Base-by-base conservation (phyloP, 1,140 invertebrate species). In the Drosophila persimilis region DNA sequence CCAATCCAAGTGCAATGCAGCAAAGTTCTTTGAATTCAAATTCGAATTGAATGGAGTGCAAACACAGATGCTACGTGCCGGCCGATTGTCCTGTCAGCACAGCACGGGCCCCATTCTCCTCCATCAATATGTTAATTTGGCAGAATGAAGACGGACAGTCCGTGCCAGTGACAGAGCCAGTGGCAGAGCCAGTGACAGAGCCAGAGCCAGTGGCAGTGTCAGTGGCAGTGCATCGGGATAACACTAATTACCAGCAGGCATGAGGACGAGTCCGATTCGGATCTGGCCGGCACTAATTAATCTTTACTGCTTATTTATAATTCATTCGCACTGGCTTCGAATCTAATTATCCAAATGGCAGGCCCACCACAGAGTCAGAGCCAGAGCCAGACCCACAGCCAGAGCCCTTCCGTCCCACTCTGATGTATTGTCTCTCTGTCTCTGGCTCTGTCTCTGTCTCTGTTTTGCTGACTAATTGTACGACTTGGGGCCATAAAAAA, bases 291-390 rank as follows among this genome's bases (percentile, higher is more conserved):
- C 55, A 75, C 69, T 81, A 78, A 86, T 88, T 88, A 86, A 86
- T 86, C 73, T 78, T 81, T 81, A 78, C 70, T 81, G 74, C 83
- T 86, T 86, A 86, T 86, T 78, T 86, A 86, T 86, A 81, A 81
- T 78, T 75, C 70, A 86, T 80, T 77, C 67, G 75, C 71, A 56
- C 59, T 58, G 77, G 52, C 67, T 69, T 67, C 74, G 65, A 86
- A 80, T 81, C 83, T 77, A 86, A 85, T 85, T 81, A 85, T 71
- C 61, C 74, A 85, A 88, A 86, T 77, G 74, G 69, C 72, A 63
- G 60, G 64, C 72, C 53, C 60, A 61, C 60, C 79, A 64, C 70
- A 80, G 35, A 4, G 11, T 1, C 31, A 8, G 35, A 39, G 3
- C 11, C 35, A 13, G 35, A 13, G 11, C 3, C 35, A 13, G 35